These are phyloP conservation scores for Eulemur coronatus DNA, from an alignment of 2,797 vertebrate species.

Conservation along the genomic window DNA sequence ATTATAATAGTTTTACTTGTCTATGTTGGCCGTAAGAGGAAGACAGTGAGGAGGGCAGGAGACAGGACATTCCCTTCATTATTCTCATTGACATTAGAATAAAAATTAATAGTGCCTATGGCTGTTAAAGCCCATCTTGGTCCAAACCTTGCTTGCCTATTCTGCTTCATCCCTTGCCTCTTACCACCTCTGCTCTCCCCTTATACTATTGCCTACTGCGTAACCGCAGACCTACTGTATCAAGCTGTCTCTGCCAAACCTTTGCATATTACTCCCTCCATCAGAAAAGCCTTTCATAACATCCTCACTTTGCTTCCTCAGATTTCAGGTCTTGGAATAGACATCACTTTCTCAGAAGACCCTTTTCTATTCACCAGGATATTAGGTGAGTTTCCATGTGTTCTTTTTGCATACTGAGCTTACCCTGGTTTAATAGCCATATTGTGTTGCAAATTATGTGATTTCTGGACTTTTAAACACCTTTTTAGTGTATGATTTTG, in stretches of 20 bases:
- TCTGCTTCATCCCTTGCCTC: neutral
- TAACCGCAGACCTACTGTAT: neutral
- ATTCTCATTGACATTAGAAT: neutral
- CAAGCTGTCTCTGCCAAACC: neutral
- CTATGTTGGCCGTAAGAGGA: neutral
- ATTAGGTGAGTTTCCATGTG: neutral
- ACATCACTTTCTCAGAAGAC: neutral
- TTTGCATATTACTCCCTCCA: neutral
- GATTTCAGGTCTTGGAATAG: neutral
- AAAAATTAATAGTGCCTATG: neutral
- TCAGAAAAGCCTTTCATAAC: neutral
- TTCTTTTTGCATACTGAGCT: neutral
- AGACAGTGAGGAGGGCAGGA: neutral
- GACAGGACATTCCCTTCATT: neutral
- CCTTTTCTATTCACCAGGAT: neutral
- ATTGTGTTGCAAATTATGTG: neutral
- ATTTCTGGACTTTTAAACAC: neutral
- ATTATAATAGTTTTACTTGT: neutral
- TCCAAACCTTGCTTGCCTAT: neutral
- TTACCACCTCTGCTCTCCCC: neutral
- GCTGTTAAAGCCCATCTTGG: neutral
- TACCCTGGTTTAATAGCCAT: neutral
- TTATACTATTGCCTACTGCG: fast-evolving
- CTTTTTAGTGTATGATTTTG: neutral
- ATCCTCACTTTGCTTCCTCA: neutral